Conservation (phyloP, 2,113 vertebrate species). For the Hemicordylus capensis region DNA sequence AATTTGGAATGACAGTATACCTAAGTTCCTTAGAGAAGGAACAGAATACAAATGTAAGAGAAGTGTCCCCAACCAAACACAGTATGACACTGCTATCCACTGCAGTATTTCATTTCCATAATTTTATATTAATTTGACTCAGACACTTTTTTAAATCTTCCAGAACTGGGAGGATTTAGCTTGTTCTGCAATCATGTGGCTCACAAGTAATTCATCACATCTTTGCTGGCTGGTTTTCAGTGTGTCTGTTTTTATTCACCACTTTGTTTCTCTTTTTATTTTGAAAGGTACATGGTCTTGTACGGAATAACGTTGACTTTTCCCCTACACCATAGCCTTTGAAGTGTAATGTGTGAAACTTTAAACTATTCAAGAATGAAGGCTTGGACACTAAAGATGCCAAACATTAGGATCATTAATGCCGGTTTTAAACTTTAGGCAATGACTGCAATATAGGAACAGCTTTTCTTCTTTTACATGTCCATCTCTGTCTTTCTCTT, state of each 20-base stretch:
- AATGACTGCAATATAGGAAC: constrained; percentile 53
- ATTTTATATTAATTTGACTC: background rate
- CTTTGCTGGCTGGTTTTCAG: constrained; percentile 61
- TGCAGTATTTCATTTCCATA: background rate
- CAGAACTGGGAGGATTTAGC: background rate
- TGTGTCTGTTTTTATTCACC: constrained; percentile 57
- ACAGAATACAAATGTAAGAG: background rate
- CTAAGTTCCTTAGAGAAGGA: background rate
- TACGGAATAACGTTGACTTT: constrained; percentile 47
- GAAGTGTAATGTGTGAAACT: constrained; percentile 49
- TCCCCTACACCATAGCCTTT: constrained; percentile 38
- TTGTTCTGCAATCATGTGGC: constrained; percentile 39
- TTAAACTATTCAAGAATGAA: constrained; percentile 44
- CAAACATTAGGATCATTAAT: constrained; percentile 37
- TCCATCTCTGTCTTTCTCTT: constrained; percentile 1
- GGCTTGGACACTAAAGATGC: constrained; percentile 38
- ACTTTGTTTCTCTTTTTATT: constrained; percentile 55
- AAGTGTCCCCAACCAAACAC: background rate
- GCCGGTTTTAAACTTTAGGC: constrained; percentile 30
- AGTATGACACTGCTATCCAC: background rate
- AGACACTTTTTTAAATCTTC: background rate
- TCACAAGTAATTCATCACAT: constrained; percentile 54
- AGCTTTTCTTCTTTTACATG: constrained; percentile 15
- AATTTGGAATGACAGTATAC: background rate
- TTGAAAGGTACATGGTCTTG: constrained; percentile 50